Conservation (phyloP, 2,113 vertebrate genomes). For the Scopus umbretta region DNA sequence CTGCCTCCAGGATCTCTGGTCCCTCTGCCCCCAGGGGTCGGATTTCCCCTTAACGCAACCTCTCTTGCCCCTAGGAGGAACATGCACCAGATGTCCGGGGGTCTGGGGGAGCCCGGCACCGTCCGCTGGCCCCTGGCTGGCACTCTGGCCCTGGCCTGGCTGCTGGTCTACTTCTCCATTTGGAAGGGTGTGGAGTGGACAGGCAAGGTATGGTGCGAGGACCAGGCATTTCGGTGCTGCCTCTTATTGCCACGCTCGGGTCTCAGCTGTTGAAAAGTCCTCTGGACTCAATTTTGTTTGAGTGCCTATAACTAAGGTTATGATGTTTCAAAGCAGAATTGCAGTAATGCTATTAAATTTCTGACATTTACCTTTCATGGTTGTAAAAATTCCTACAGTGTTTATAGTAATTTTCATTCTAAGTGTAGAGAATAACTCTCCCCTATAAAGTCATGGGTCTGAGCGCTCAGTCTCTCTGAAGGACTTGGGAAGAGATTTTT, state of each 20-base stretch:
- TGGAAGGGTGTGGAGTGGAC: slow-evolving; percentile 96
- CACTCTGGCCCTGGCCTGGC: slow-evolving; percentile 84
- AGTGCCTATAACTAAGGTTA: neutral
- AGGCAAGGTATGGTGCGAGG: slow-evolving; percentile 74
- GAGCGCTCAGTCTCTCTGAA: neutral
- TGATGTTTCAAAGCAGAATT: neutral
- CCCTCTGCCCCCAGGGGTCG: accelerated
- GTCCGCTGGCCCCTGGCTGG: slow-evolving; percentile 86
- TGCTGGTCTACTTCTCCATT: slow-evolving; percentile 92
- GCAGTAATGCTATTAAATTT: neutral
- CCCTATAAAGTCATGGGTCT: neutral
- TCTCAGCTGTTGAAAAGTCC: neutral
- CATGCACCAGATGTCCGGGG: slow-evolving; percentile 84
- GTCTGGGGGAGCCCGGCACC: slow-evolving; percentile 82
- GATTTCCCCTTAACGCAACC: neutral
- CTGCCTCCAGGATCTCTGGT: accelerated
- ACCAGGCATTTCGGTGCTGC: accelerated
- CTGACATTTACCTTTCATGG: neutral
- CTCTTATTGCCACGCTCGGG: neutral
- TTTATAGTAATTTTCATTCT: neutral
- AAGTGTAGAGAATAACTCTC: neutral
- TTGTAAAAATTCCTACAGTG: neutral
- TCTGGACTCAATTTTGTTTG: neutral
- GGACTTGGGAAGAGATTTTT: neutral
- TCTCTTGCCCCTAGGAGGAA: slow-evolving; percentile 73